phyloP scores from a whole-genome alignment of 2,888 invertebrate species.

The Acronicta aceris region DNA sequence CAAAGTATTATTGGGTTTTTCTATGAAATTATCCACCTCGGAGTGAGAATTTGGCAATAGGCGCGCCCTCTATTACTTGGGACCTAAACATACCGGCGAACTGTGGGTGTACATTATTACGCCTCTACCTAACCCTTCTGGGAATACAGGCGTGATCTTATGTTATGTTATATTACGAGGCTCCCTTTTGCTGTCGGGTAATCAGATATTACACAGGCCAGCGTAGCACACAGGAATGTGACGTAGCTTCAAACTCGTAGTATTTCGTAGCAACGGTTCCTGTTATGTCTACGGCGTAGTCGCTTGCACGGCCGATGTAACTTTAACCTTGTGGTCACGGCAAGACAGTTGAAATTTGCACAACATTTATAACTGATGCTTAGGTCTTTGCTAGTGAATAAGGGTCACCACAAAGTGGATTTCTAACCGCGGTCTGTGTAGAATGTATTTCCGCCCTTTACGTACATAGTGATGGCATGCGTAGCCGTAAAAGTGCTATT shows the following conservation, averaged over 20 bases:
- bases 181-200: background rate
- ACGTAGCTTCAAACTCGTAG: constrained; percentile 53
- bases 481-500: constrained; percentile 43
- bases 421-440: constrained; percentile 68
- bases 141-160: too few relatives aligned
- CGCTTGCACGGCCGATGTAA: constrained; percentile 23
- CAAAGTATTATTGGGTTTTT: too few relatives aligned
- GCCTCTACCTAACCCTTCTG: too few relatives aligned
- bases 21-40: too few relatives aligned
- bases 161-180: too few relatives aligned
- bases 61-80: too few relatives aligned
- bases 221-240: constrained; percentile 43
- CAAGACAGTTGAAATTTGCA: constrained; percentile 37
- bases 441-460: constrained; percentile 72
- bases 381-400: constrained; percentile 55
- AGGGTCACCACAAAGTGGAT: constrained; percentile 75
- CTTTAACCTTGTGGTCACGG: constrained; percentile 26
- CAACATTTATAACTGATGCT: constrained; percentile 37
- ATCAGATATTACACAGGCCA: constrained; percentile 15
- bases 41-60: too few relatives aligned
- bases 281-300: constrained; percentile 49
- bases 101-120: too few relatives aligned
- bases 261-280: constrained; percentile 60
- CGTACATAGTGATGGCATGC: constrained; percentile 40
- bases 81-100: too few relatives aligned